A percentile compares a stretch with the other conserved stretches of the same genome.
These are phyloP conservation scores for Anas bernieri DNA, from an alignment of 2,797 vertebrate species.

Conservation along the genomic window DNA sequence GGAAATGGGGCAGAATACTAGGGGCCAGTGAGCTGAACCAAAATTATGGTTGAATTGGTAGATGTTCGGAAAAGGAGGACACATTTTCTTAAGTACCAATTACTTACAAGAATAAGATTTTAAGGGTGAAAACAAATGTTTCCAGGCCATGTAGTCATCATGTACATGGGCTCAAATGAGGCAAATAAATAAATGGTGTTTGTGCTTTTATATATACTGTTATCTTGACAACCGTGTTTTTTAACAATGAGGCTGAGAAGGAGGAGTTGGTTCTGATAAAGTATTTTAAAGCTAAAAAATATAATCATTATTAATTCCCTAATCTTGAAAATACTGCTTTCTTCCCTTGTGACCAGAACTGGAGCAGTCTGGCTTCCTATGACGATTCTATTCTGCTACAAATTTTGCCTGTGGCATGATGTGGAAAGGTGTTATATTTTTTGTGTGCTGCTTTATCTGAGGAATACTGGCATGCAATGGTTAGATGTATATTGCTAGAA, in stretches of 20 bases:
- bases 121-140: slow-evolving; percentile 35
- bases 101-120: slow-evolving; percentile 39
- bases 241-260: background rate
- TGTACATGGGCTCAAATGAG: background rate
- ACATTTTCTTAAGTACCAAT: background rate
- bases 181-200: background rate
- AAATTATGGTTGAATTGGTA: background rate
- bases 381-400: background rate
- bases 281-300: background rate
- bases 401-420: background rate
- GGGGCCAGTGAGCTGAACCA: background rate
- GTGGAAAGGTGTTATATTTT: background rate
- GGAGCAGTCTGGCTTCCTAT: background rate
- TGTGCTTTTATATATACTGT: background rate
- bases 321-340: background rate
- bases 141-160: background rate
- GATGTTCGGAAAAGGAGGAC: background rate
- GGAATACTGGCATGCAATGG: background rate
- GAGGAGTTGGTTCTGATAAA: background rate
- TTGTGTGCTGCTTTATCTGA: background rate
- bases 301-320: background rate
- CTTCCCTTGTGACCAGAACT: background rate
- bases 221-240: background rate
- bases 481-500: background rate
- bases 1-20: background rate